Percentiles rank a stretch among this genome's conserved stretches.
These are phyloP conservation scores for Nothobranchius furzeri DNA, from an alignment of 2,113 vertebrate genomes.

Conservation along the genomic window DNA sequence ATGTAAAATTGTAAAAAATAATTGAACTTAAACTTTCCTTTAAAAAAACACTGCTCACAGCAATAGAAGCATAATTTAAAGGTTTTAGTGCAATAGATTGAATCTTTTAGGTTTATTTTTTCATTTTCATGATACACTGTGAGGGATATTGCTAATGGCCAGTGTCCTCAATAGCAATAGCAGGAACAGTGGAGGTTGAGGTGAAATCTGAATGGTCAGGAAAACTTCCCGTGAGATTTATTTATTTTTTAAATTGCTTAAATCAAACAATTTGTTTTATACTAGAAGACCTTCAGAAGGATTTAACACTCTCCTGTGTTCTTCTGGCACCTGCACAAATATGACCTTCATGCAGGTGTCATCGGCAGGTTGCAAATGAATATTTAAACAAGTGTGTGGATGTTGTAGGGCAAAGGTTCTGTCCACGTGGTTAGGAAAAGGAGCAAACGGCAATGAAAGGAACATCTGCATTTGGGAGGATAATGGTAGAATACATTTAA, in stretches of 20 bases:
- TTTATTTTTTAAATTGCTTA: background rate
- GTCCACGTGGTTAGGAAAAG: too few species aligned
- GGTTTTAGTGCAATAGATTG: too few species aligned
- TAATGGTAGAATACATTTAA: too few species aligned
- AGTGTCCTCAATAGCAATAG: too few species aligned
- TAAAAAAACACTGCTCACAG: background rate
- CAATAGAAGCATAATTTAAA: too few species aligned
- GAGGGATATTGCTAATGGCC: too few species aligned
- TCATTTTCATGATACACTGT: too few species aligned
- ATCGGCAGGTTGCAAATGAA: background rate
- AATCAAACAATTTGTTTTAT: background rate
- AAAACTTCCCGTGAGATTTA: background rate
- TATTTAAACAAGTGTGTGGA: background rate
- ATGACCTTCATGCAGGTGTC: background rate
- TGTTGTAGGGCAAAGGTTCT: too few species aligned
- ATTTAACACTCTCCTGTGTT: background rate
- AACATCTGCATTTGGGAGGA: too few species aligned
- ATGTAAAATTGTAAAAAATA: background rate
- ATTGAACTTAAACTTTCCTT: background rate
- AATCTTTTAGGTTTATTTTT: too few species aligned
- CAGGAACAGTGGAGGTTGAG: background rate
- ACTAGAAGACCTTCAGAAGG: background rate
- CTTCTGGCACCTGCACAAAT: background rate
- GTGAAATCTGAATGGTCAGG: background rate
- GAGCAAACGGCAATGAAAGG: background rate